phyloP scores from a whole-genome alignment of 2,797 vertebrate genomes.

The Rhinichthys osculus region DNA sequence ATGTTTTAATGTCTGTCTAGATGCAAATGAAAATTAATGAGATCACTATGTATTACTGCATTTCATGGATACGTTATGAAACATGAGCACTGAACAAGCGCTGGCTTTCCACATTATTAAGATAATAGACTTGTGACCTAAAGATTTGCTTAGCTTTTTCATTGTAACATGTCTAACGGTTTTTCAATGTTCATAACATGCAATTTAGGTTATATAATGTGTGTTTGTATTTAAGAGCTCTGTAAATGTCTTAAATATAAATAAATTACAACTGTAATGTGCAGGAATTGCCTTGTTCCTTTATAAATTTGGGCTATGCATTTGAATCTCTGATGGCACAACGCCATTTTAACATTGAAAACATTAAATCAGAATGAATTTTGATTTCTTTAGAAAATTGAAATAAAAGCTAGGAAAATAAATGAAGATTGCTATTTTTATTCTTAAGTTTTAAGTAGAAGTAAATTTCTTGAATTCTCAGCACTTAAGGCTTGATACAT shows the following conservation, averaged over 20 bases:
- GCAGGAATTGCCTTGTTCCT: neutral
- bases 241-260: conserved; percentile 4
- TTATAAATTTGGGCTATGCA: neutral
- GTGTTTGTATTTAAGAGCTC: neutral
- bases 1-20: neutral
- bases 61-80: neutral
- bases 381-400: neutral
- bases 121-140: neutral
- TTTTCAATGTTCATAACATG: neutral
- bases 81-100: neutral
- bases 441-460: no score
- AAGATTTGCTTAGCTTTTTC: conserved; percentile 13
- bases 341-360: neutral
- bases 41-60: neutral
- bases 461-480: no score
- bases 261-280: neutral
- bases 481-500: no score
- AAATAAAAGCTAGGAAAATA: neutral
- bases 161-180: neutral
- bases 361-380: neutral
- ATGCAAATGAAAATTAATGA: neutral
- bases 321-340: neutral
- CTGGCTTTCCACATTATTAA: neutral
- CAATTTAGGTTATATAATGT: neutral
- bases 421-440: neutral